phyloP scores from a whole-genome alignment of 2,797 vertebrate species.

The Onychomys torridus region DNA sequence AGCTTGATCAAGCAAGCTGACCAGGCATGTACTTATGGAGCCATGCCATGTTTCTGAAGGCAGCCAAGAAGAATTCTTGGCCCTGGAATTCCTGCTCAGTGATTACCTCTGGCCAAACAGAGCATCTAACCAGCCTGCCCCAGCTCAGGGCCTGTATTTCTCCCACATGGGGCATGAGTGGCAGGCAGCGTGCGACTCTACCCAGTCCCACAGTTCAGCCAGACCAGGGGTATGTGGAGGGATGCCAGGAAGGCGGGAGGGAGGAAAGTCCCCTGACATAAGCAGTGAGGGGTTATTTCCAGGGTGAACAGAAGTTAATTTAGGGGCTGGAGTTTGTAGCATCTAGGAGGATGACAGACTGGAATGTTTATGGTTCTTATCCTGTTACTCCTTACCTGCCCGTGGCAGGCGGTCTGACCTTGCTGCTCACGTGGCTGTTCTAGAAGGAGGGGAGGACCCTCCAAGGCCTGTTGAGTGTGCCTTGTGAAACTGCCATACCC shows the following conservation, averaged over 20 bases:
- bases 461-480: neutral
- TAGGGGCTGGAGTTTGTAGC: neutral
- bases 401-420: neutral
- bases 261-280: neutral
- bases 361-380: neutral
- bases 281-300: neutral
- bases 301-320: neutral
- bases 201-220: neutral
- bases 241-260: neutral
- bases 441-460: neutral
- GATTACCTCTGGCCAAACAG: neutral
- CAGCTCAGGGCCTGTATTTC: neutral
- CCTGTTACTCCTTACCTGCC: neutral
- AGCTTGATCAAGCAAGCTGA: neutral
- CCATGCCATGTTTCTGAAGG: neutral
- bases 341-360: neutral
- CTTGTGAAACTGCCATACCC: neutral
- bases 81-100: neutral
- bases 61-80: slow-evolving; percentile 8
- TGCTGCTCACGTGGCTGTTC: neutral
- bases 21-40: neutral
- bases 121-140: neutral
- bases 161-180: neutral
- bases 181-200: too few relatives aligned
- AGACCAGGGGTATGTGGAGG: neutral